Conservation (phyloP, 2,797 vertebrate species). For the Tachyglossus aculeatus region DNA sequence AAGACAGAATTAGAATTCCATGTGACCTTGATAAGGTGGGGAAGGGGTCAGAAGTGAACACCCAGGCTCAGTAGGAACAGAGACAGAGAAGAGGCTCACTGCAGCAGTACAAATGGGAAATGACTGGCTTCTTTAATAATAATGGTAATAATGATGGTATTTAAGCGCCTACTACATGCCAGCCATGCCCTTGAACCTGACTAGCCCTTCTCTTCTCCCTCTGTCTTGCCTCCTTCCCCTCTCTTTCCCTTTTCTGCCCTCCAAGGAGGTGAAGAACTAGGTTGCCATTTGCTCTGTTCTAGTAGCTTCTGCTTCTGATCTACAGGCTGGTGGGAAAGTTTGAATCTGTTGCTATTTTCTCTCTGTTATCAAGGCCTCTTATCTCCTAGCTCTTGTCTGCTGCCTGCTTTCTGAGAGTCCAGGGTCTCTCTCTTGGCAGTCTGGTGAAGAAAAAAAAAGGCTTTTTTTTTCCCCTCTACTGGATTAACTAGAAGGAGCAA, state of each 20-base stretch:
- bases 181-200: too few species aligned
- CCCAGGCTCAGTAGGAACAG: too few species aligned
- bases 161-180: too few species aligned
- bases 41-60: too few species aligned
- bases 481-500: slow-evolving; percentile 33
- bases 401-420: slow-evolving; percentile 82
- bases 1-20: too few species aligned
- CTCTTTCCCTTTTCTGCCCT: background rate
- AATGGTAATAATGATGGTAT: too few species aligned
- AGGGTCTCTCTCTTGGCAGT: slow-evolving; percentile 84
- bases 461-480: slow-evolving; percentile 50
- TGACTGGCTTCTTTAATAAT: too few species aligned
- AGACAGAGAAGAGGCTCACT: too few species aligned
- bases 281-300: background rate
- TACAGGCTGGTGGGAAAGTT: slow-evolving; percentile 90
- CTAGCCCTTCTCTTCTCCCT: too few species aligned
- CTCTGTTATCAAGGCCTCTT: slow-evolving; percentile 87
- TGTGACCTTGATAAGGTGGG: too few species aligned
- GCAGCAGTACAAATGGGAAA: too few species aligned
- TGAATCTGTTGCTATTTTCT: slow-evolving; percentile 97
- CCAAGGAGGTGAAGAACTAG: background rate
- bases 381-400: slow-evolving; percentile 88
- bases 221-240: background rate
- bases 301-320: slow-evolving; percentile 26
- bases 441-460: slow-evolving; percentile 35